Evolutionary conservation across 92 coral and sea anemone genomes (phyloP).

Genomic region (Bergia sp.): DNA sequence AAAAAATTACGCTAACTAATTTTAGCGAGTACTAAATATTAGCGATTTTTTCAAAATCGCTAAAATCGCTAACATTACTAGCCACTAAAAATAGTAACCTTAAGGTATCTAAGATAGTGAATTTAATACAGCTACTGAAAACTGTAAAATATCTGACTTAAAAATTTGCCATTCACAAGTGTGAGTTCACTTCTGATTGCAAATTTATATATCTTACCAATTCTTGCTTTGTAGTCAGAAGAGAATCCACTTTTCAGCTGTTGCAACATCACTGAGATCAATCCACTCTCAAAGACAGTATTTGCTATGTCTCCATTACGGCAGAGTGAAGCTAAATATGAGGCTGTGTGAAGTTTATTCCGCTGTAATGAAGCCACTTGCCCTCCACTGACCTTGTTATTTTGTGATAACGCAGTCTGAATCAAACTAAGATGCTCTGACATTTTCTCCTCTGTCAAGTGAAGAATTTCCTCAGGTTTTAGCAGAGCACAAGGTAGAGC

Average conservation of each 20-base stretch:
- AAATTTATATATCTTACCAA: slow-evolving; percentile 67
- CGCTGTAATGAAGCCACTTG: slow-evolving; percentile 80
- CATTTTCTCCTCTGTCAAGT: slow-evolving; percentile 67
- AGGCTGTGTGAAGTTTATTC: slow-evolving; percentile 83
- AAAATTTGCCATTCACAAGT: background rate
- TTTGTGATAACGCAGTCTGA: slow-evolving; percentile 62
- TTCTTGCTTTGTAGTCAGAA: slow-evolving; percentile 90
- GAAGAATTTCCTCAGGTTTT: slow-evolving; percentile 83
- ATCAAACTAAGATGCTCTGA: slow-evolving; percentile 72
- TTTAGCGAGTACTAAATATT: no score
- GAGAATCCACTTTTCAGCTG: slow-evolving; percentile 90
- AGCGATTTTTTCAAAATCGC: no score
- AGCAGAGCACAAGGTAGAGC: slow-evolving; percentile 83
- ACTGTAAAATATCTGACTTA: background rate
- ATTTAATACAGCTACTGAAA: background rate
- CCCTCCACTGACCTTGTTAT: slow-evolving; percentile 61
- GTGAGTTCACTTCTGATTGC: background rate
- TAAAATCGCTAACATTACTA: no score
- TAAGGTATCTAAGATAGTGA: no score
- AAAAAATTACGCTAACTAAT: no score
- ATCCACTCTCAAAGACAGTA: slow-evolving; percentile 76
- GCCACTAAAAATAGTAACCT: no score
- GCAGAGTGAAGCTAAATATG: slow-evolving; percentile 84
- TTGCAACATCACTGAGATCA: slow-evolving; percentile 72
- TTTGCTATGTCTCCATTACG: slow-evolving; percentile 89